Conservation (phyloP, 2,113 vertebrate species). For the Fregata magnificens region DNA sequence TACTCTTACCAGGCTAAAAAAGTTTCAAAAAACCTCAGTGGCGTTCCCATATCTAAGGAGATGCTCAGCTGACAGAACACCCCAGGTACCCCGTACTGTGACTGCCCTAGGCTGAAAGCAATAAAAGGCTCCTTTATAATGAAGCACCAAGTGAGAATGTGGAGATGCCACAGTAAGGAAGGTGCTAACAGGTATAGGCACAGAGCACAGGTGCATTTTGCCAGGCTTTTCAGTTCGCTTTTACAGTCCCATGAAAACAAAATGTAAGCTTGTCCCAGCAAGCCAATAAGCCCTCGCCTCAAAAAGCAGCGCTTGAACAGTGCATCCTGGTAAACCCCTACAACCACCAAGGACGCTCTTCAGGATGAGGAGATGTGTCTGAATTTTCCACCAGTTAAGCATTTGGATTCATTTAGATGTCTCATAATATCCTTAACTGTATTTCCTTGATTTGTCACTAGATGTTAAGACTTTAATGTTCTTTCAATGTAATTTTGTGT, state of each 20-base stretch:
- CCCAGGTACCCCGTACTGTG: neutral
- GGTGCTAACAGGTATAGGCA: neutral
- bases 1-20: neutral
- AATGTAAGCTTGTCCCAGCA: neutral
- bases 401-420: neutral
- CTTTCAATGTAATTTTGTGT: neutral
- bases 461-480: neutral
- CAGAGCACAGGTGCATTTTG: neutral
- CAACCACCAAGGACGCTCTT: neutral
- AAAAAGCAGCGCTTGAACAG: neutral
- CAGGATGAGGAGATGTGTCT: neutral
- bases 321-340: neutral
- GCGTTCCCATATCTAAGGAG: neutral
- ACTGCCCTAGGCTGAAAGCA: neutral
- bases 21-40: neutral
- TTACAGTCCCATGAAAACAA: neutral
- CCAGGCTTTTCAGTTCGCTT: neutral
- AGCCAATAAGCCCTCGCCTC: neutral
- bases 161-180: neutral
- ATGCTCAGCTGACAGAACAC: neutral
- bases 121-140: neutral
- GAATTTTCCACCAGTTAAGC: neutral
- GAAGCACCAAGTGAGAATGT: neutral
- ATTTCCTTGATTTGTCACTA: slow-evolving; percentile 3
- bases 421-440: neutral